These are phyloP conservation scores for Callimorpha dominula DNA, from an alignment of 2,888 invertebrate genomes.

Conservation along the genomic window DNA sequence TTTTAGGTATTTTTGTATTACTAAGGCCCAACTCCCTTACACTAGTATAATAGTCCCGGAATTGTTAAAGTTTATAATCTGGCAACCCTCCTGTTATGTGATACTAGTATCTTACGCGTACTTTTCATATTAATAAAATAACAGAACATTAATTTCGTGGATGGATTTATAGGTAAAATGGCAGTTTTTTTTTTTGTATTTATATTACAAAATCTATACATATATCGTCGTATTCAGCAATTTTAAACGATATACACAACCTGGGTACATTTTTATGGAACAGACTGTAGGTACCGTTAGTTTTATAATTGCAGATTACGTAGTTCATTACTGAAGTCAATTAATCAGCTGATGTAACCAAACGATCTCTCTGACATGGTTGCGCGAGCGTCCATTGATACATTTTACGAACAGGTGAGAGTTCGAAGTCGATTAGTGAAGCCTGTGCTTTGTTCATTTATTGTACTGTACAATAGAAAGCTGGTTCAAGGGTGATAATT, in stretches of 20 bases:
- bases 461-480: constrained; percentile 28
- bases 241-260: background rate
- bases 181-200: background rate
- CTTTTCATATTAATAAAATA: too few relatives aligned
- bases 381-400: constrained; percentile 3
- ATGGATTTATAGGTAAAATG: background rate
- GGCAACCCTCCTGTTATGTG: too few relatives aligned
- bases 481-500: background rate
- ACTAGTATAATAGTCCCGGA: too few relatives aligned
- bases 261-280: background rate
- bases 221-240: background rate
- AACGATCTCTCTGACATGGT: constrained; percentile 17
- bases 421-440: constrained; percentile 25
- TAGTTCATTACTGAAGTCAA: constrained; percentile 26
- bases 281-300: background rate
- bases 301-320: constrained; percentile 28
- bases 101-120: too few relatives aligned
- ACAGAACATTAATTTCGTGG: too few relatives aligned
- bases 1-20: too few relatives aligned
- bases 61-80: background rate
- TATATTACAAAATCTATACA: too few relatives aligned
- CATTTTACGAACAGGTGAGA: constrained; percentile 17
- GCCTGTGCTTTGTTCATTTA: constrained; percentile 27
- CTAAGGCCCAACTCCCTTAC: too few relatives aligned
- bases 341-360: constrained; percentile 36